These are phyloP conservation scores for Drosophila bocqueti DNA, from an alignment of 1,140 invertebrate species.

Conservation along the genomic window DNA sequence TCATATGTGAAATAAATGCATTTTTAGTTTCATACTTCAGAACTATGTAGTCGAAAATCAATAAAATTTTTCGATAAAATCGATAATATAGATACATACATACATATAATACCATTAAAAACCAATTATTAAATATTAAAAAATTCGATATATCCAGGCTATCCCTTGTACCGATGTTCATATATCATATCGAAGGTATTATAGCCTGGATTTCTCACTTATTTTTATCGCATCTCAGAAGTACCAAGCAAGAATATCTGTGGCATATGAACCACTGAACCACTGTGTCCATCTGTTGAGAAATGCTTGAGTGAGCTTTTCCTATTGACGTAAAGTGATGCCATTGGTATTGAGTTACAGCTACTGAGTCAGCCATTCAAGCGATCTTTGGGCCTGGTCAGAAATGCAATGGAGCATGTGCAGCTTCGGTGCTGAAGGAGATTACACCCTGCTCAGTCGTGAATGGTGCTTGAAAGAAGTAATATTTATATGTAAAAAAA, in stretches of 20 bases:
- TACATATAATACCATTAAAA: too few species aligned
- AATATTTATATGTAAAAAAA: background rate
- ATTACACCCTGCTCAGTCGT: constrained; percentile 23
- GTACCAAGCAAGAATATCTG: background rate
- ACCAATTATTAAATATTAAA: too few species aligned
- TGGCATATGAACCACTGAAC: constrained; percentile 17
- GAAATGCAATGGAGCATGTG: constrained; percentile 63
- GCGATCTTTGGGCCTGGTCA: constrained; percentile 62
- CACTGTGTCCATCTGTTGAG: constrained; percentile 22
- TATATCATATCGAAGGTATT: too few species aligned
- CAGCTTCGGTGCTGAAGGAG: constrained; percentile 35
- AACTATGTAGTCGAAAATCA: background rate
- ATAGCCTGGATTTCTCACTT: background rate
- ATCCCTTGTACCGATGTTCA: too few species aligned
- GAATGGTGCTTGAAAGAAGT: background rate
- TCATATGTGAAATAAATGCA: background rate
- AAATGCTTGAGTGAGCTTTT: constrained; percentile 42
- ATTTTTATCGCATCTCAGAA: background rate
- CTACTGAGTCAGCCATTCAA: constrained; percentile 57
- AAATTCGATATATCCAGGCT: too few species aligned
- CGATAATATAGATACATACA: too few species aligned
- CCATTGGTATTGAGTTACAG: constrained; percentile 5
- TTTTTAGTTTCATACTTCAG: background rate
- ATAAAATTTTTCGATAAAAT: too few species aligned
- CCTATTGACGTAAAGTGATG: constrained; percentile 11